phyloP scores from a whole-genome alignment of 2,113 vertebrate genomes.

The Tragelaphus imberbis region DNA sequence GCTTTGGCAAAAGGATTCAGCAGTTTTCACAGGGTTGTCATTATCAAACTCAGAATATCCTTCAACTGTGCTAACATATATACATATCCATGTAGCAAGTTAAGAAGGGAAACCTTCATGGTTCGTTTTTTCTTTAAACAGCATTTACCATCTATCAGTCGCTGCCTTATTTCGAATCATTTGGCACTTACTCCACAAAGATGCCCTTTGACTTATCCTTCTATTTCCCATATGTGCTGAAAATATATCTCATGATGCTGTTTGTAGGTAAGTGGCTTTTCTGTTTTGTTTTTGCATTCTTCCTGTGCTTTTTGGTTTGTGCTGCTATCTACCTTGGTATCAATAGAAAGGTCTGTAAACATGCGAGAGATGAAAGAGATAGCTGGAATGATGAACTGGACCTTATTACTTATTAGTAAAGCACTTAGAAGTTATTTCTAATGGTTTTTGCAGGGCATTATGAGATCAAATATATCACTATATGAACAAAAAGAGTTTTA shows the following conservation, averaged over 20 bases:
- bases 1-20: not conserved
- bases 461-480: not conserved
- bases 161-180: constrained; percentile 82
- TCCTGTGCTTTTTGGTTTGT: not conserved
- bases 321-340: not conserved
- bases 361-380: not conserved
- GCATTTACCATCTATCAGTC: constrained; percentile 87
- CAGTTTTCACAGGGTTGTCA: not conserved
- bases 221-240: constrained; percentile 82
- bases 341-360: not conserved
- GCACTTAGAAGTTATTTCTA: not conserved
- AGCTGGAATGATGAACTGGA: not conserved
- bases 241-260: constrained; percentile 84
- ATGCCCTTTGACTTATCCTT: constrained; percentile 71
- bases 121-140: constrained; percentile 65
- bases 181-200: constrained; percentile 76
- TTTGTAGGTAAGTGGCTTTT: constrained; percentile 84
- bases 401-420: not conserved
- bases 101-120: not conserved
- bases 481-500: not conserved
- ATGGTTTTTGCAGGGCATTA: not conserved
- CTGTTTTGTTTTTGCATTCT: not conserved
- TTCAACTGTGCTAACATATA: not conserved
- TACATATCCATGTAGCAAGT: not conserved
- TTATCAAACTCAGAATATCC: not conserved